Evolutionary conservation across 2,888 invertebrate genomes (phyloP).

Genomic region (Pantelozetes paolii): DNA sequence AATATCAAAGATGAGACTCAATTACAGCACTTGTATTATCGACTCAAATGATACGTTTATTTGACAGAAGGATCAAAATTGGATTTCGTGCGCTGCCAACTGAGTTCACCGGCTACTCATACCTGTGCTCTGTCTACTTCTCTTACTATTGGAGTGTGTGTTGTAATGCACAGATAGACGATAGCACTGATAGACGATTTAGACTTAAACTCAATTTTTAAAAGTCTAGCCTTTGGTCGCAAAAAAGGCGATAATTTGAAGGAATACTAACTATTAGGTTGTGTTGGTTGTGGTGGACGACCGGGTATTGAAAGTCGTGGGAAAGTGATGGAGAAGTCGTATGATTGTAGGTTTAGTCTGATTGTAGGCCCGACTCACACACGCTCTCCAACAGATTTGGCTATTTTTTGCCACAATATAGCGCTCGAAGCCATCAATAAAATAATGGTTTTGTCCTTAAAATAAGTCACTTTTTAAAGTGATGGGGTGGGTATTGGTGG

Average conservation of each 20-base stretch:
- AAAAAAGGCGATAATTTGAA: slow-evolving; percentile 36
- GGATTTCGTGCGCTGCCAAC: slow-evolving; percentile 18
- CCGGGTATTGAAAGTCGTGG: slow-evolving; percentile 34
- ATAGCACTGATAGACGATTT: slow-evolving; percentile 22
- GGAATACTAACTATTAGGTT: slow-evolving; percentile 37
- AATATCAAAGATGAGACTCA: slow-evolving; percentile 36
- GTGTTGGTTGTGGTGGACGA: slow-evolving; percentile 5
- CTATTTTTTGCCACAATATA: not conserved
- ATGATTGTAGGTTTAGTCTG: slow-evolving; percentile 35
- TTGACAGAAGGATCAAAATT: slow-evolving; percentile 34
- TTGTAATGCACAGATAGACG: slow-evolving; percentile 22
- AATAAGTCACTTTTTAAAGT: slow-evolving; percentile 30
- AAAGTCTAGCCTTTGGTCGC: slow-evolving; percentile 23
- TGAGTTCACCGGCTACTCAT: slow-evolving; percentile 8
- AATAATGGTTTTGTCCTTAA: slow-evolving; percentile 33
- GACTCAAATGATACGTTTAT: slow-evolving; percentile 32
- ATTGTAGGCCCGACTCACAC: slow-evolving; percentile 26
- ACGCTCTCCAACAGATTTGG: not conserved
- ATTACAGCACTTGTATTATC: slow-evolving; percentile 8
- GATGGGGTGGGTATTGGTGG: slow-evolving; percentile 25
- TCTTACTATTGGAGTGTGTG: not conserved
- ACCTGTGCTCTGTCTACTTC: not conserved
- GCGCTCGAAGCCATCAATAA: slow-evolving; percentile 15
- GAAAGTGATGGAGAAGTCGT: slow-evolving; percentile 16
- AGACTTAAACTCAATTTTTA: slow-evolving; percentile 18